Conservation (phyloP, 2,888 invertebrate species). For the Tethea ocularis region DNA sequence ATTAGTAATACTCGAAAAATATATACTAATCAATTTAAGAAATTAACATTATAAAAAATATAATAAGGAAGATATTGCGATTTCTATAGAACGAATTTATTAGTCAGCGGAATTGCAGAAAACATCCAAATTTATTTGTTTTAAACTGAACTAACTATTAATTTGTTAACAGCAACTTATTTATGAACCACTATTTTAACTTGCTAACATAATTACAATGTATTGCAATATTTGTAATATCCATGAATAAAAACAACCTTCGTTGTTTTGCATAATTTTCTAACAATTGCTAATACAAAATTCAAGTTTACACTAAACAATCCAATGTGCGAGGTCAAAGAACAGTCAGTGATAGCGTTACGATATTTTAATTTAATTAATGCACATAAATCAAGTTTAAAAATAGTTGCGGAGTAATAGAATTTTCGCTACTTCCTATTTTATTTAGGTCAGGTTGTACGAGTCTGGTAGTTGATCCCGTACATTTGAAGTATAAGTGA, state of each 20-base stretch:
- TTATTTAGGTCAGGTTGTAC: too few species aligned
- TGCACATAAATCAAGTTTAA: neutral
- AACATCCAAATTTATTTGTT: too few species aligned
- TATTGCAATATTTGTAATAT: slow-evolving; percentile 4
- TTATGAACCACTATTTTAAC: neutral
- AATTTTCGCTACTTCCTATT: neutral
- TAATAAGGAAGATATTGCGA: too few species aligned
- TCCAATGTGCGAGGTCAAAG: slow-evolving; percentile 1
- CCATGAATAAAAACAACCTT: slow-evolving; percentile 5
- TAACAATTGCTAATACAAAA: neutral
- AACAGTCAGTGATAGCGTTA: slow-evolving; percentile 1
- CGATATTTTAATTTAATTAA: slow-evolving; percentile 2
- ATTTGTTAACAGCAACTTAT: neutral
- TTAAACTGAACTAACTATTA: too few species aligned
- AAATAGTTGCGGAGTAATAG: neutral
- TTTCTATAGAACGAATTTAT: too few species aligned
- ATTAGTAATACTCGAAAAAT: too few species aligned
- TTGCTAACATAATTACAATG: neutral
- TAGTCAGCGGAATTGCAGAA: too few species aligned
- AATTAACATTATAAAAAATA: too few species aligned
- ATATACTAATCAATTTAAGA: too few species aligned
- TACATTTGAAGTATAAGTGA: too few species aligned
- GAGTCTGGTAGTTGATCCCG: too few species aligned
- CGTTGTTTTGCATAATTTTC: slow-evolving; percentile 2
- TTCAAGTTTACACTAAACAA: slow-evolving; percentile 3